Conservation (phyloP, 2,113 vertebrate genomes). For the Dipodomys merriami region DNA sequence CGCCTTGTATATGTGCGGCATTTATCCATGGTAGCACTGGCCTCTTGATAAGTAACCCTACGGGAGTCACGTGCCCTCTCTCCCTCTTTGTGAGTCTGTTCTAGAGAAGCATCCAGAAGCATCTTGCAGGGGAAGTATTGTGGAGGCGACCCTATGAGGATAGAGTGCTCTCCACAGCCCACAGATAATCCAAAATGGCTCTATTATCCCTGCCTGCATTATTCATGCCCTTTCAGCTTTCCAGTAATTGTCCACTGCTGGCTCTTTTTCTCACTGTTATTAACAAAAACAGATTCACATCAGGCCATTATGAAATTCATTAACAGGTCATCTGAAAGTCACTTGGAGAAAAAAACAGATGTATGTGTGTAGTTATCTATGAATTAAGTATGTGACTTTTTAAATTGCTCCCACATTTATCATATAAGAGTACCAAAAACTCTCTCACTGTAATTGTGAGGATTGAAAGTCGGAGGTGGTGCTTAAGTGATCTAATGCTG, state of each 20-base stretch:
- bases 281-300: slow-evolving; percentile 34
- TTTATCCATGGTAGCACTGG: background rate
- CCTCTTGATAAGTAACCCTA: background rate
- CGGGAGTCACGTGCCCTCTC: background rate
- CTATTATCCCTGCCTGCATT: background rate
- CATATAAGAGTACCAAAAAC: background rate
- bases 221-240: slow-evolving; percentile 33
- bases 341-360: background rate
- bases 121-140: too few species aligned
- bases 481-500: too few species aligned
- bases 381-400: background rate
- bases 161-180: background rate
- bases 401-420: background rate
- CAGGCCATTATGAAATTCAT: slow-evolving; percentile 24
- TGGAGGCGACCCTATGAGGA: background rate
- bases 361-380: background rate
- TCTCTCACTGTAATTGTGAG: background rate
- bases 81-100: background rate
- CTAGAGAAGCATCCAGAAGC: background rate
- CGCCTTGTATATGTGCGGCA: background rate
- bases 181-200: background rate
- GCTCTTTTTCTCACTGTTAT: slow-evolving; percentile 18
- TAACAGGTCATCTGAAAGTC: slow-evolving; percentile 42
- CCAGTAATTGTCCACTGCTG: slow-evolving; percentile 32
- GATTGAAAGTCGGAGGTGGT: background rate